Evolutionary conservation across 2,888 invertebrate species (phyloP).

Genomic region (Philonicus albiceps): DNA sequence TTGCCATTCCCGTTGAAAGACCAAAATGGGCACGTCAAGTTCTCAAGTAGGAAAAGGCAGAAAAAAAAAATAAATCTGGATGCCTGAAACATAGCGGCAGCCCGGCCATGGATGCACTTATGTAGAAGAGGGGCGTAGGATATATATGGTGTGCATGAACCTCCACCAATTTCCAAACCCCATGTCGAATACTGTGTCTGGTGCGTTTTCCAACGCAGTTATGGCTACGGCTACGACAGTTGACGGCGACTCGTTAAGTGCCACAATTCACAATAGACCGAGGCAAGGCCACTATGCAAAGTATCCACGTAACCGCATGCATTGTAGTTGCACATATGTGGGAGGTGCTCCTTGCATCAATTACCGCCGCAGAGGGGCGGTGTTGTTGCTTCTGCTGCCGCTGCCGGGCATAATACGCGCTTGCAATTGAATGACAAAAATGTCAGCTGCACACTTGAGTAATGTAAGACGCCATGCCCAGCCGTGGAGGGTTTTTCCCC

Average conservation of each 20-base stretch:
- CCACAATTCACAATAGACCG: background rate
- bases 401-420: background rate
- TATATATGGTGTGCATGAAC: background rate
- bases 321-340: background rate
- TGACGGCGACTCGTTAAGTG: background rate
- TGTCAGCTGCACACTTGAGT: constrained; percentile 1
- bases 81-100: background rate
- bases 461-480: background rate
- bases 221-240: background rate
- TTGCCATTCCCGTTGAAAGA: constrained; percentile 2
- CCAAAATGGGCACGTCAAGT: constrained; percentile 10
- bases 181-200: background rate
- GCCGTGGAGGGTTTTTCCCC: background rate
- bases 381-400: background rate
- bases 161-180: background rate
- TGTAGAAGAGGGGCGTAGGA: background rate
- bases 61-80: background rate
- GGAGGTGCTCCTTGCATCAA: background rate
- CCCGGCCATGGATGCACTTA: background rate
- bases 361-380: background rate
- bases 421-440: background rate
- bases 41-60: background rate
- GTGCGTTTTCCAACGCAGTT: background rate
- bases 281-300: constrained; percentile 26
- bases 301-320: background rate